Evolutionary conservation across 2,888 invertebrate genomes (phyloP).

Genomic region (Dendrolimus houi): DNA sequence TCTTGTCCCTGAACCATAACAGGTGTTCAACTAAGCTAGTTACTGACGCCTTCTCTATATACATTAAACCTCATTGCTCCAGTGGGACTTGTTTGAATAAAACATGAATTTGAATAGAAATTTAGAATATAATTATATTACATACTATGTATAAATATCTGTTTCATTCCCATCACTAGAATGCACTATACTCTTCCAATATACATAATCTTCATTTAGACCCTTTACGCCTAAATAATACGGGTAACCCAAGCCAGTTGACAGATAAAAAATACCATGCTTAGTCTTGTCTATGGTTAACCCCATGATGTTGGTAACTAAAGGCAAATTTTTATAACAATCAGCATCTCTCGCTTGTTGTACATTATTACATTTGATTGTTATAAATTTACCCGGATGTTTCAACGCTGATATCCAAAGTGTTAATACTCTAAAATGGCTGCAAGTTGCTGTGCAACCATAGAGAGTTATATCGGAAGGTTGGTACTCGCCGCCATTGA

Average conservation of each 20-base stretch:
- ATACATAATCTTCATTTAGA: constrained; percentile 39
- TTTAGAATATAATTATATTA: background rate
- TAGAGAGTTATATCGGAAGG: constrained; percentile 49
- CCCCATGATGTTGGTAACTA: constrained; percentile 47
- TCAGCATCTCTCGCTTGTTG: constrained; percentile 53
- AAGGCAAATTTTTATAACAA: constrained; percentile 40
- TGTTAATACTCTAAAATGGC: constrained; percentile 51
- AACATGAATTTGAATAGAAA: too few species aligned
- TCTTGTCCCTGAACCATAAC: too few species aligned
- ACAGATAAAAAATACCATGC: constrained; percentile 52
- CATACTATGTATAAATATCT: constrained; percentile 42
- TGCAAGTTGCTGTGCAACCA: constrained; percentile 55
- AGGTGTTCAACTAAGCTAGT: too few species aligned
- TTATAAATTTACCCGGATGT: constrained; percentile 51
- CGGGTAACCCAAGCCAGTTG: constrained; percentile 48
- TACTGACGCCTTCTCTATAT: too few species aligned
- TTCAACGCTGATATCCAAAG: constrained; percentile 51
- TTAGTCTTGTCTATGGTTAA: constrained; percentile 32
- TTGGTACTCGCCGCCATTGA: constrained; percentile 65
- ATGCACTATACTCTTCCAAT: constrained; percentile 47
- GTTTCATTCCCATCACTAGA: constrained; percentile 47
- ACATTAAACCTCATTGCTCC: too few species aligned
- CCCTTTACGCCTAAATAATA: constrained; percentile 54
- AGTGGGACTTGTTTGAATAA: too few species aligned
- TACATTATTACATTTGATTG: constrained; percentile 43